A percentile compares a stretch with the other conserved stretches of the same genome.
These are phyloP conservation scores for Lipotes vexillifer DNA, from an alignment of 2,113 vertebrate species.

Conservation along the genomic window DNA sequence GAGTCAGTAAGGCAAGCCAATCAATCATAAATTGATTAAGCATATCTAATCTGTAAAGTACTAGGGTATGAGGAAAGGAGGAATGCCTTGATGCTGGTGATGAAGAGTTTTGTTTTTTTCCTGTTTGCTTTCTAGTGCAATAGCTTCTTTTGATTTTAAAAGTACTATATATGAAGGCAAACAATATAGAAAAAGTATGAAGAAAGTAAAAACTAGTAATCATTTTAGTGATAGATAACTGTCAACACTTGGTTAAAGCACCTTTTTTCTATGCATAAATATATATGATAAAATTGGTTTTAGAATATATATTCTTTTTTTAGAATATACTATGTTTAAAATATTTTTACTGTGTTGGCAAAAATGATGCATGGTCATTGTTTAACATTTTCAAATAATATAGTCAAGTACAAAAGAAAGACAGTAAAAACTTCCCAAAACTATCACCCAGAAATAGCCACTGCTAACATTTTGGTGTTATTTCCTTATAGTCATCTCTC, in stretches of 20 bases:
- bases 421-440: background rate
- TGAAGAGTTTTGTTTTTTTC: background rate
- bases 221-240: background rate
- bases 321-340: background rate
- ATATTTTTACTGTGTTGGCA: background rate
- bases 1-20: background rate
- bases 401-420: background rate
- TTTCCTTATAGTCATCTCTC: background rate
- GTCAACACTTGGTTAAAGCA: background rate
- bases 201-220: background rate
- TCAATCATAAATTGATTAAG: constrained; percentile 38
- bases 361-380: background rate
- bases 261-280: background rate
- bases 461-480: background rate
- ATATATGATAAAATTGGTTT: background rate
- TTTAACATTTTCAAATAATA: background rate
- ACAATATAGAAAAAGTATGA: background rate
- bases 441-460: background rate
- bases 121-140: background rate
- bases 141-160: background rate
- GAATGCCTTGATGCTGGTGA: background rate
- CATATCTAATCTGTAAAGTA: background rate
- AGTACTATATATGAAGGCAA: background rate
- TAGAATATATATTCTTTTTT: background rate
- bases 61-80: background rate